Percentiles rank a stretch among this genome's conserved stretches.
Evolutionary conservation across 2,888 invertebrate genomes (phyloP).

Genomic region (Mesorhabditis spiculigera): DNA sequence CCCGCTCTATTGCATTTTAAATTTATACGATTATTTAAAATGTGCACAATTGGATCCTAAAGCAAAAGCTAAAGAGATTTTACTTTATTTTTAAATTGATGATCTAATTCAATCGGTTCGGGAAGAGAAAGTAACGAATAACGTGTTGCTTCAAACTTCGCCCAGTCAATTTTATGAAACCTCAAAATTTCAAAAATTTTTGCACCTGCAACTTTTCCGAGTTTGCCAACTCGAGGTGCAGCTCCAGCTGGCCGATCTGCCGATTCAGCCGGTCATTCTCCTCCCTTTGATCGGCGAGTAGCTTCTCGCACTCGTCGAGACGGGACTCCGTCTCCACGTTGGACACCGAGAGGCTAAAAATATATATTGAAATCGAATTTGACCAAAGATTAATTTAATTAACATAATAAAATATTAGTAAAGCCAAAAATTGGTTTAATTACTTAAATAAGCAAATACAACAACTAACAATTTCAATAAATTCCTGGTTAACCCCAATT

Average conservation of each 20-base stretch:
- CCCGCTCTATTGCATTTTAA: no score
- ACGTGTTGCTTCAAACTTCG: no score
- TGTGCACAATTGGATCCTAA: no score
- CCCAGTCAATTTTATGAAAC: not conserved
- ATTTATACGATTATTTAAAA: no score
- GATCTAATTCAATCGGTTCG: no score
- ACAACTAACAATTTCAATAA: not conserved
- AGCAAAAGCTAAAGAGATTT: no score
- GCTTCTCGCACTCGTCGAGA: not conserved
- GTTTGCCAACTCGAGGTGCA: not conserved
- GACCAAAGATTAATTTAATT: not conserved
- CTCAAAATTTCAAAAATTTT: not conserved
- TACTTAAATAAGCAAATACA: not conserved
- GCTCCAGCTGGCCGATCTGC: not conserved
- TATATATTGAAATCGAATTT: not conserved
- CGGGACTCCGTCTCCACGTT: not conserved
- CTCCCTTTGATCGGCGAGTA: not conserved
- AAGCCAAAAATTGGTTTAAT: not conserved
- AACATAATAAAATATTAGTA: not conserved
- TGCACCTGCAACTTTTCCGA: not conserved
- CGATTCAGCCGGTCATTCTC: not conserved
- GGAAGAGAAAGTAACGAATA: no score
- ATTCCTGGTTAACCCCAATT: no score
- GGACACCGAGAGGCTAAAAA: not conserved
- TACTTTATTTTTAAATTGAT: no score